Evolutionary conservation across 1,140 invertebrate genomes (phyloP), one percentile per base, ranked within the genome.

Genomic region (Telenomus remus): DNA sequence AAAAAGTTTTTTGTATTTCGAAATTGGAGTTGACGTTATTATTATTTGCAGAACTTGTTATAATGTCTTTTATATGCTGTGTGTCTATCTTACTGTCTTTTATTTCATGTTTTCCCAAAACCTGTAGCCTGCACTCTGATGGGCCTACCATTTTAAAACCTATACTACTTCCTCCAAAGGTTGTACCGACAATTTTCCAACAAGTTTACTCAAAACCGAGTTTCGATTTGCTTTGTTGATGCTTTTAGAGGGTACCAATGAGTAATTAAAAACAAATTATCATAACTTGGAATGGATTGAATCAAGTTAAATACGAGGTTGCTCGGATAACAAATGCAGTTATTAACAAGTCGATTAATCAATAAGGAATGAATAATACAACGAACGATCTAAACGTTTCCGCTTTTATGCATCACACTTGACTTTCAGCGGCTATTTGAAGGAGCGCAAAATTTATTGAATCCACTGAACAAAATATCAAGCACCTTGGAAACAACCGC

Each of bases 141-240:
- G 53, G 53, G 33, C 39, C 53, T 44, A 55, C 53, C 16, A 55
- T 33, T 55, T 55, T 43, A 55, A 55, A 33, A 54, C 48, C 34
- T 50, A 13, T 50, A 50, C 34, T 49, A 47, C 56, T 59, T 34
- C 34, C 46, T 57, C 33, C 35, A 15, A 59, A 59, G 56, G 56
- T 59, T 59, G 56, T 59, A 59, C 56, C 48, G 16, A 59, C 48
- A 59, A 57, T 57, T 57, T 14, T 57, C 12, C 54, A 57, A 57
- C 19, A 27, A 57, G 5, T 59, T 37, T 49, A 49, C 15, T 49
- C 9, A 14, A 37, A 37, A 59, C 37, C 7, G 9, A 49, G 37
- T 49, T 54, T 27, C 6, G 14, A 37, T 59, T 48, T 48, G 46
- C 44, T 59, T 59, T 16, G 11, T 59, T 59, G 37, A 48, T 19